These are phyloP conservation scores for Sabatieria punctata DNA, from an alignment of 2,888 invertebrate genomes.

Conservation along the genomic window DNA sequence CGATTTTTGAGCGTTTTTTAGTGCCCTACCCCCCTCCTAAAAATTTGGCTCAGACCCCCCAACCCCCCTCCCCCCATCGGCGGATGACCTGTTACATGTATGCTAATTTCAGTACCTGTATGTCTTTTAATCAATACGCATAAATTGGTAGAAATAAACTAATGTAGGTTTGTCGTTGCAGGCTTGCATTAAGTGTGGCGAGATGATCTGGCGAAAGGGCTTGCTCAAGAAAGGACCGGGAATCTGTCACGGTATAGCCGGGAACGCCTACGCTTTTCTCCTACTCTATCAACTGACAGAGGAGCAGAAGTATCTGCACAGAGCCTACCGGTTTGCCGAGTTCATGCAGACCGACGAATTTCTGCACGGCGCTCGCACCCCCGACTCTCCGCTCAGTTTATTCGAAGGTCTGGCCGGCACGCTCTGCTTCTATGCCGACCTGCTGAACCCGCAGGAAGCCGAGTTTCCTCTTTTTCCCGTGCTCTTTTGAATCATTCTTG, in stretches of 20 bases:
- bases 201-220: constrained; percentile 64
- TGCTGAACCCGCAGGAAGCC: constrained; percentile 52
- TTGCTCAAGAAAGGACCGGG: constrained; percentile 66
- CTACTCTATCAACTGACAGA: constrained; percentile 54
- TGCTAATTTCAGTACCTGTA: no score
- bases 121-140: no score
- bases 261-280: constrained; percentile 62
- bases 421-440: constrained; percentile 59
- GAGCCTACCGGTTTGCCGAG: constrained; percentile 54
- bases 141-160: no score
- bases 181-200: constrained; percentile 50
- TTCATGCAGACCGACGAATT: constrained; percentile 50
- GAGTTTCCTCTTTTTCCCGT: constrained; percentile 64
- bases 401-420: constrained; percentile 74
- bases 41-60: no score
- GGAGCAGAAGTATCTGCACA: constrained; percentile 15
- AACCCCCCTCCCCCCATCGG: no score
- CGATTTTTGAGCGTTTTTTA: no score
- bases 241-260: constrained; percentile 70
- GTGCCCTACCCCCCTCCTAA: no score
- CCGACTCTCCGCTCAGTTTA: constrained; percentile 63
- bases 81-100: no score
- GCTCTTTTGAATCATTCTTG: no score
- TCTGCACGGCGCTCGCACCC: constrained; percentile 48
- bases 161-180: constrained; percentile 50